Base-by-base conservation (phyloP, 2,113 vertebrate species). In the Lepidiolamprologus cunningtoni region DNA sequence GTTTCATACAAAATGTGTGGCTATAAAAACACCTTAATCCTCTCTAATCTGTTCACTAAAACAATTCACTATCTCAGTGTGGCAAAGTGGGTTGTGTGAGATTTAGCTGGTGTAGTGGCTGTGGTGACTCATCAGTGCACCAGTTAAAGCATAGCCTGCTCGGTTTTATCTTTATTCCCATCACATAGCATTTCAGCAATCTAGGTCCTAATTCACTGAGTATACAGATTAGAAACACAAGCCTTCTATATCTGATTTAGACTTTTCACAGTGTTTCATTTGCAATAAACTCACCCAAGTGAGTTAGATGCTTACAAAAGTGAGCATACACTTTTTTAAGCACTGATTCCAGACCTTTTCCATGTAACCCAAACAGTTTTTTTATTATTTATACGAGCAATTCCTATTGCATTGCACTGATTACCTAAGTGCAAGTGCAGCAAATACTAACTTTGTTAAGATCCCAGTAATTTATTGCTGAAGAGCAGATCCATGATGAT, bases 121-220 rank as follows among this genome's bases (percentile, higher is more conserved):
- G 91, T 35, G 89, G 91, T 96, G 95, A 96, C 87, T 96, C 95
- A 96, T 96, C 93, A 31, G 66, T 95, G 95, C 94, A 37, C 87
- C 93, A 92, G 42, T 94, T 91, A 82, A 90, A 63, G 55, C 28
- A 21, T 31, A 33, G 26, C 80, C 81, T 90, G 54, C 85, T 78
- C 52, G 13, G 73, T 80, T 81, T 81, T 81, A 73, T 86, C 68
- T 57, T 73, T 50, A 85, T 86, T 91, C 81, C 33, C 50, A 68
- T 87, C 82, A 84, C 86, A 81, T n/a, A 17, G 12, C 78, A 68
- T 63, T 82, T 61, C 50, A 80, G 40, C 28, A 52, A 21, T 55
- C 6, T 61, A 45, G 7, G 21, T 10, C 54, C 81, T 53, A 11
- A 9, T n/a, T 55, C 35, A 28, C 40, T 11, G 9, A 28, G 28